Conservation (phyloP, 1,140 invertebrate species). For the Tyrophagus putrescentiae region DNA sequence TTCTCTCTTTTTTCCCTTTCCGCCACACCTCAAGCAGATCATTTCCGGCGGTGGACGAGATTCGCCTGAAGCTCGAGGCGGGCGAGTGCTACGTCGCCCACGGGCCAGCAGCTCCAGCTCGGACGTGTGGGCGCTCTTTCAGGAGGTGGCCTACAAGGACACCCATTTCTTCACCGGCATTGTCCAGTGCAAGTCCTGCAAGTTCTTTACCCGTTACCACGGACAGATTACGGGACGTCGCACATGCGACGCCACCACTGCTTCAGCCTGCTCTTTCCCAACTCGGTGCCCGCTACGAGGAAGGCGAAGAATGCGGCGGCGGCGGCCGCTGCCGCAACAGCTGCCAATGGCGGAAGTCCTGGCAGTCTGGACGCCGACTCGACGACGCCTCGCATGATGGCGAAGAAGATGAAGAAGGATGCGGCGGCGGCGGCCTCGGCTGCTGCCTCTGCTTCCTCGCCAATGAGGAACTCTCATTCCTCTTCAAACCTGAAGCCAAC, state of each 20-base stretch:
- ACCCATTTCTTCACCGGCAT: conserved; percentile 20
- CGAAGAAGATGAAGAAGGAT: conserved; percentile 9
- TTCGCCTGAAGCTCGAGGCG: conserved; percentile 10
- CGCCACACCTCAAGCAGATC: background rate
- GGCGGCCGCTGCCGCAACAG: background rate
- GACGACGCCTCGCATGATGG: conserved; percentile 10
- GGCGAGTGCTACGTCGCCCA: conserved; percentile 18
- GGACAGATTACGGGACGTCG: conserved; percentile 23
- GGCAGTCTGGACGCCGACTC: conserved; percentile 5
- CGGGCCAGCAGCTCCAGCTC: conserved; percentile 14
- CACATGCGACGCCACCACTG: conserved; percentile 22
- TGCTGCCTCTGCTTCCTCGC: too few species aligned
- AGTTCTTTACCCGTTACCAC: conserved; percentile 21
- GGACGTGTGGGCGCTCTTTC: conserved; percentile 22
- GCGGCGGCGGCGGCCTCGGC: background rate
- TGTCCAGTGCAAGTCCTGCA: conserved; percentile 20
- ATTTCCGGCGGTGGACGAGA: conserved; percentile 19
- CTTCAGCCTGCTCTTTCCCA: conserved; percentile 13
- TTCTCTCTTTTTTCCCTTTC: background rate
- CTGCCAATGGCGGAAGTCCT: background rate
- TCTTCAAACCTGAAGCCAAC: too few species aligned
- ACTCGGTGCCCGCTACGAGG: background rate
- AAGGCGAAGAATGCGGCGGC: background rate
- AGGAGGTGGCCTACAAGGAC: conserved; percentile 17
- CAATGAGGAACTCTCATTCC: too few species aligned